Evolutionary conservation across 1,140 invertebrate species (phyloP).

Genomic region (Pygmarrhopalites habei): DNA sequence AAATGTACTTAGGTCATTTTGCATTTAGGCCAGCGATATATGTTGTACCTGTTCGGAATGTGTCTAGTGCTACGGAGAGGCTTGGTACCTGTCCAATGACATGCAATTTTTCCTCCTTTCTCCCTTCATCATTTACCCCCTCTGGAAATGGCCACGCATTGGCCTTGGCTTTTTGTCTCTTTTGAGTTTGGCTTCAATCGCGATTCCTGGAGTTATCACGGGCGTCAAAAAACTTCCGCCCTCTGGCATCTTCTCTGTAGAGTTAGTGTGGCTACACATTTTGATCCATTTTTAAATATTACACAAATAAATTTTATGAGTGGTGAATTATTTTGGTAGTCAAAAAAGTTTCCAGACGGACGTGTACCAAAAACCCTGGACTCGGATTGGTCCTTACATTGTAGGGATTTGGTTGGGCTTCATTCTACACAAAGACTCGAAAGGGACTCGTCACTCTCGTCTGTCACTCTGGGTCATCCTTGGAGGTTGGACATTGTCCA

Average conservation of each 20-base stretch:
- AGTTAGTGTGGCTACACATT: no score
- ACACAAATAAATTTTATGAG: not conserved
- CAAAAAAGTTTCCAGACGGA: no score
- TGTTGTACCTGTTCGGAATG: no score
- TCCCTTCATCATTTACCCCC: conserved; percentile 46
- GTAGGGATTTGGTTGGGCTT: conserved; percentile 26
- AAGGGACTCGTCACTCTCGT: conserved; percentile 24
- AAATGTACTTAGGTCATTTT: no score
- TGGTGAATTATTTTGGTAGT: no score
- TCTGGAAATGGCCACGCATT: conserved; percentile 37
- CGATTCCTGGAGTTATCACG: conserved; percentile 14
- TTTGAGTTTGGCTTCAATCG: conserved; percentile 23
- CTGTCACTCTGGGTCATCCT: conserved; percentile 30
- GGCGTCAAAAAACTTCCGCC: not conserved
- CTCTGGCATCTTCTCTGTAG: not conserved
- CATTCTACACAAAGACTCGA: conserved; percentile 5
- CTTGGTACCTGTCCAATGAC: conserved; percentile 74
- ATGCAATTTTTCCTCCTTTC: conserved; percentile 67
- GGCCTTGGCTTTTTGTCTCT: conserved; percentile 25
- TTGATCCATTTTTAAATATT: no score
- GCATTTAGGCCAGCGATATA: no score
- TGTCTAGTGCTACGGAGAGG: conserved; percentile 67
- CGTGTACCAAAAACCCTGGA: conserved; percentile 30
- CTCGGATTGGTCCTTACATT: conserved; percentile 25
- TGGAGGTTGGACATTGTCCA: conserved; percentile 42